phyloP scores from a whole-genome alignment of 2,113 vertebrate species.

The Upupa epops region DNA sequence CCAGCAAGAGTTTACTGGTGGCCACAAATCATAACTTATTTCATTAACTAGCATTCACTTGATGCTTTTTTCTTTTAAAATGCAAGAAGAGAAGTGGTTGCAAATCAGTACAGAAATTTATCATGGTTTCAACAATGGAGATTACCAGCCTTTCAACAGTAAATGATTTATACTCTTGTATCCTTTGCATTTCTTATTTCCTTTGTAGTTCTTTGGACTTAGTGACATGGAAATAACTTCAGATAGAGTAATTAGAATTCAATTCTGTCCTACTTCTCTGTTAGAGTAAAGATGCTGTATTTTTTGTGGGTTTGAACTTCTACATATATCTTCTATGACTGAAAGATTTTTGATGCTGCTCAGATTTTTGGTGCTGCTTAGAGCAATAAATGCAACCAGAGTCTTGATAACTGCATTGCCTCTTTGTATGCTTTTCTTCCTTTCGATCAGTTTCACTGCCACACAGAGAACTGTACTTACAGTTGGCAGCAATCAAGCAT shows the following conservation, averaged over 20 bases:
- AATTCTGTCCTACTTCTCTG: not conserved
- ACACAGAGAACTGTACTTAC: slow-evolving; percentile 69
- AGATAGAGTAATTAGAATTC: not conserved
- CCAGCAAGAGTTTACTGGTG: not conserved
- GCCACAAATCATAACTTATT: not conserved
- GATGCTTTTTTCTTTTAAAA: slow-evolving; percentile 66
- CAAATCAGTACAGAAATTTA: slow-evolving; percentile 68
- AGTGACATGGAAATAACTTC: not conserved
- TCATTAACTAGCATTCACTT: not conserved
- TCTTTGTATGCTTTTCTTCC: not conserved
- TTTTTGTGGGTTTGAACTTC: not conserved
- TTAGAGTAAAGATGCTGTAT: not conserved
- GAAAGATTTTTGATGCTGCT: not conserved
- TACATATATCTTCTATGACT: not conserved
- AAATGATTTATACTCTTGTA: slow-evolving; percentile 89
- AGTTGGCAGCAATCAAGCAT: slow-evolving; percentile 77
- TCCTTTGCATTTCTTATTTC: slow-evolving; percentile 71
- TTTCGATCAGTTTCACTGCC: slow-evolving; percentile 43
- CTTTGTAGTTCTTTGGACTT: not conserved
- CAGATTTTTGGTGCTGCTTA: not conserved
- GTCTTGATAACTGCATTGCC: not conserved
- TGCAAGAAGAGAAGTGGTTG: slow-evolving; percentile 78
- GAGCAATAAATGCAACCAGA: not conserved
- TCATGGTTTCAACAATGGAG: slow-evolving; percentile 65
- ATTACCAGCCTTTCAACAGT: slow-evolving; percentile 84